These are phyloP conservation scores for Drosophila elegans DNA, from an alignment of 1,140 invertebrate genomes.

Conservation along the genomic window DNA sequence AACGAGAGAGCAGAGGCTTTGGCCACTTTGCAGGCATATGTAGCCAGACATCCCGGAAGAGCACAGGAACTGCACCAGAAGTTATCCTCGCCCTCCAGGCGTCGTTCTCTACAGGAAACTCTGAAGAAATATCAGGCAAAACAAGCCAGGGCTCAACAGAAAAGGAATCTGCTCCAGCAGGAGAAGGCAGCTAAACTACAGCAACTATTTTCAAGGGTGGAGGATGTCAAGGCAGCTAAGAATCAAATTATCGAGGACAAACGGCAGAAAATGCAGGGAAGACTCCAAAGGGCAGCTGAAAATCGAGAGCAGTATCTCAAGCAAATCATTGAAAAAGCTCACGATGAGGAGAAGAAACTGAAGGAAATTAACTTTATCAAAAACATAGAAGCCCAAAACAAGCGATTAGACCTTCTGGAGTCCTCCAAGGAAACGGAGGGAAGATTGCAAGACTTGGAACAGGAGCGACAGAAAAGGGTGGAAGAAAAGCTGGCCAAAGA, in stretches of 20 bases:
- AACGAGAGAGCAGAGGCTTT: slow-evolving; percentile 91
- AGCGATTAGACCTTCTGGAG: slow-evolving; percentile 94
- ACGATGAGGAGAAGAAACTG: slow-evolving; percentile 98
- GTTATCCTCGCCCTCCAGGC: slow-evolving; percentile 94
- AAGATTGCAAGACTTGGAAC: slow-evolving; percentile 90
- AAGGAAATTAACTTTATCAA: slow-evolving; percentile 99
- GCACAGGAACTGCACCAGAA: slow-evolving; percentile 97
- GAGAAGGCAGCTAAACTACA: slow-evolving; percentile 94
- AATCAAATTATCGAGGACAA: slow-evolving; percentile 94
- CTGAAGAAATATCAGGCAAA: slow-evolving; percentile 93
- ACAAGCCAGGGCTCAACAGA: slow-evolving; percentile 92
- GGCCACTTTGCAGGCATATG: slow-evolving; percentile 90
- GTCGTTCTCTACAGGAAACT: slow-evolving; percentile 92
- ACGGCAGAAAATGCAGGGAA: slow-evolving; percentile 92
- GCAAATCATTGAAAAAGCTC: slow-evolving; percentile 96
- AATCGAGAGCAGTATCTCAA: slow-evolving; percentile 92
- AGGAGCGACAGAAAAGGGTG: slow-evolving; percentile 87
- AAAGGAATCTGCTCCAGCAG: slow-evolving; percentile 91
- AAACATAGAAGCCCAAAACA: slow-evolving; percentile 97
- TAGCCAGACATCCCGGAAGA: slow-evolving; percentile 94
- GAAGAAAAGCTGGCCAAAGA: slow-evolving; percentile 98
- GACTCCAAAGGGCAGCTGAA: slow-evolving; percentile 95
- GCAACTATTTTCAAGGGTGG: slow-evolving; percentile 94
- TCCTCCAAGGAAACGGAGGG: slow-evolving; percentile 93
- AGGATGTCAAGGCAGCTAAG: slow-evolving; percentile 95